These are phyloP conservation scores for Clarias magur DNA, from an alignment of 2,113 vertebrate genomes.

Conservation along the genomic window DNA sequence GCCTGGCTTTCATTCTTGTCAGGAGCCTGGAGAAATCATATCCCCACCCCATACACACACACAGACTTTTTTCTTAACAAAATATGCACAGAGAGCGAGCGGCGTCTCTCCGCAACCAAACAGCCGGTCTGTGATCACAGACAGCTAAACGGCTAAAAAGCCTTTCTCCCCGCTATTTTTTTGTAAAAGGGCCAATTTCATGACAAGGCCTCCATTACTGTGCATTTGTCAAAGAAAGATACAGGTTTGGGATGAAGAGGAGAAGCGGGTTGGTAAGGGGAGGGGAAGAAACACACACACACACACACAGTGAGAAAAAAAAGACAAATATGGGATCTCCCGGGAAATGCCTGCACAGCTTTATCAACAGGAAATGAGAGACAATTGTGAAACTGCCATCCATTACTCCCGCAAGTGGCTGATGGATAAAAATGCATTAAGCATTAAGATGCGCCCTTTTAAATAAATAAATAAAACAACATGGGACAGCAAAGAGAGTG, in stretches of 20 bases:
- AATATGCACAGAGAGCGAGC: constrained; percentile 61
- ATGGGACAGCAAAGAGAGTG: constrained; percentile 29
- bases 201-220: constrained; percentile 67
- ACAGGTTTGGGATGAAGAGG: constrained; percentile 41
- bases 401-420: constrained; percentile 65
- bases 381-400: constrained; percentile 61
- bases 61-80: constrained; percentile 39
- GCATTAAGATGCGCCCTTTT: not conserved
- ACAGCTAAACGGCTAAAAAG: constrained; percentile 67
- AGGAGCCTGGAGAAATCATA: constrained; percentile 58
- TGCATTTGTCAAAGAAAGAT: constrained; percentile 62
- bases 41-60: constrained; percentile 13
- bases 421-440: constrained; percentile 68
- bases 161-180: constrained; percentile 64
- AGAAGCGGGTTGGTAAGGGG: not conserved
- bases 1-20: constrained; percentile 63
- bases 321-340: constrained; percentile 59
- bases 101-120: constrained; percentile 64
- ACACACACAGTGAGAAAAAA: constrained; percentile 8
- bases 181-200: constrained; percentile 69
- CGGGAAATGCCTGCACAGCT: constrained; percentile 66
- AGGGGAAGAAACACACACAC: not conserved
- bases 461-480: no score
- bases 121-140: constrained; percentile 65
- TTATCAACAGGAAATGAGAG: constrained; percentile 63